A percentile compares a stretch with the other conserved stretches of the same genome.
These are phyloP conservation scores for Pangasius krempfi DNA, from an alignment of 2,797 vertebrate species.

Conservation along the genomic window DNA sequence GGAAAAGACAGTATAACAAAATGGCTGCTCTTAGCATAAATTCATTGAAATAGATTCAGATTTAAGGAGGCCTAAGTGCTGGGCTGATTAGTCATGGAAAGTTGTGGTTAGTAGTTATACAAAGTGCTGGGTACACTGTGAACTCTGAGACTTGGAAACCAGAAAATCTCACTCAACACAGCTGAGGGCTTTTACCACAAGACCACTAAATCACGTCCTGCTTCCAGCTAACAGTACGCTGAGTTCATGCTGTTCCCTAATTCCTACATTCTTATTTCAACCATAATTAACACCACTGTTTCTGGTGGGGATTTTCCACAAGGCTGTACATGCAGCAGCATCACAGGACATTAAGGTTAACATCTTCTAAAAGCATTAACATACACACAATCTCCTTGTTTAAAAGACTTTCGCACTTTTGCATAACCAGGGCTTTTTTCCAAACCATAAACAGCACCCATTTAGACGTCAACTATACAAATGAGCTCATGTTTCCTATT, in stretches of 20 bases:
- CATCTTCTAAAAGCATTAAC: not conserved
- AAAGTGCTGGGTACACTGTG: not conserved
- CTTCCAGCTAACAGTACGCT: conserved; percentile 1
- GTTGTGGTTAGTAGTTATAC: not conserved
- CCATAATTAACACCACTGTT: conserved; percentile 18
- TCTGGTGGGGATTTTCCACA: conserved; percentile 6
- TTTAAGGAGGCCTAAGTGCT: conserved; percentile 8
- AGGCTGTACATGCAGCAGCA: not conserved
- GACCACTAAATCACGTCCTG: conserved; percentile 3
- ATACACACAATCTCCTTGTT: not conserved
- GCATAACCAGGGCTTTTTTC: too few species aligned
- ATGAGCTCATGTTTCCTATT: not conserved
- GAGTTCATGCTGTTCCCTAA: conserved; percentile 3
- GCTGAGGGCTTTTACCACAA: not conserved
- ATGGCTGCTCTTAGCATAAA: conserved; percentile 21
- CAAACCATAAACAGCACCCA: not conserved
- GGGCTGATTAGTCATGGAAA: conserved; percentile 35
- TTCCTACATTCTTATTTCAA: not conserved
- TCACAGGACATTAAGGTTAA: not conserved
- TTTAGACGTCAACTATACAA: not conserved
- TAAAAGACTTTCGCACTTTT: not conserved
- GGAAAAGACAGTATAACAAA: not conserved
- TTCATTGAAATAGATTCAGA: conserved; percentile 29
- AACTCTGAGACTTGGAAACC: conserved; percentile 3
- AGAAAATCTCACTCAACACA: not conserved